Evolutionary conservation across 2,888 invertebrate species (phyloP).

Genomic region (Hirudinaria manillensis): DNA sequence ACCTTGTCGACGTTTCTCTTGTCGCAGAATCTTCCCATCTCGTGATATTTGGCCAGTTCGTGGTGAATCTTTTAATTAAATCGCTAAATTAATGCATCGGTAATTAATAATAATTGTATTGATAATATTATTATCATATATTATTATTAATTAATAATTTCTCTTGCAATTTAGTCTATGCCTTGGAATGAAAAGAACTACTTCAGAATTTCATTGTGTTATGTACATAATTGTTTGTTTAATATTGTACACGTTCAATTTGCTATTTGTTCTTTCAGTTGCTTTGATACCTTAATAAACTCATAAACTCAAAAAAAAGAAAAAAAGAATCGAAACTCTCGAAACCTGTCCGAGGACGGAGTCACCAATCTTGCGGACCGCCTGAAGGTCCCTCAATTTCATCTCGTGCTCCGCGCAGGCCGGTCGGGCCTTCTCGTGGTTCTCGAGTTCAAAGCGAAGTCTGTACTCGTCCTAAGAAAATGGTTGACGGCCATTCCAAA

Average conservation of each 20-base stretch:
- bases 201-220: no score
- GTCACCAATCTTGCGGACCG: slow-evolving; percentile 41
- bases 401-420: slow-evolving; percentile 55
- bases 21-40: slow-evolving; percentile 56
- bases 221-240: no score
- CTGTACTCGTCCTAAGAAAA: slow-evolving; percentile 48
- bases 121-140: background rate
- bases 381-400: slow-evolving; percentile 47
- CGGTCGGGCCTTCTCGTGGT: slow-evolving; percentile 46
- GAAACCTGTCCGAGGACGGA: slow-evolving; percentile 58
- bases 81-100: background rate
- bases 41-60: slow-evolving; percentile 60
- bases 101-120: background rate
- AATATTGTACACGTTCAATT: no score
- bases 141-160: no score
- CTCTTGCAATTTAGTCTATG: no score
- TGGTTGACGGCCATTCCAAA: background rate
- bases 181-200: no score
- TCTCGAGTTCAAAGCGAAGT: slow-evolving; percentile 40
- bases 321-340: no score
- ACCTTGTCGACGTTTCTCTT: slow-evolving; percentile 48
- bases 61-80: slow-evolving; percentile 55
- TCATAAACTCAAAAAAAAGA: no score
- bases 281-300: no score
- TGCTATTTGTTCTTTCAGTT: no score